Evolutionary conservation across 2,888 invertebrate genomes (phyloP).

Genomic region (Drosophila acutilabella): DNA sequence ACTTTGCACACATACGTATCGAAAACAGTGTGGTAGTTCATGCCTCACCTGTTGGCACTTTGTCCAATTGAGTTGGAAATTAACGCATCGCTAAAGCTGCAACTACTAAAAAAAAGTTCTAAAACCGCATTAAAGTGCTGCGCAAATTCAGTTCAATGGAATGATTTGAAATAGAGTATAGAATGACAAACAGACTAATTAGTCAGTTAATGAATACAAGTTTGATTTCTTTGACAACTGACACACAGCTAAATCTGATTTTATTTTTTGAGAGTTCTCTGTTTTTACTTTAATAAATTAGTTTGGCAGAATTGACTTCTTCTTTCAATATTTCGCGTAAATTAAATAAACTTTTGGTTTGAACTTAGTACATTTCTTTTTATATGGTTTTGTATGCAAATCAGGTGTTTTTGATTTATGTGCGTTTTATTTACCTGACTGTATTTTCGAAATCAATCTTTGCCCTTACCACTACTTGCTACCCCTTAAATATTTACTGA

Average conservation of each 20-base stretch:
- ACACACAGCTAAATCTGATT: no score
- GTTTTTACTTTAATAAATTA: no score
- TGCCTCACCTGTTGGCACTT: constrained; percentile 56
- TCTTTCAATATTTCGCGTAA: no score
- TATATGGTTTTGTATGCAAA: background rate
- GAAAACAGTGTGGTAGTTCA: constrained; percentile 23
- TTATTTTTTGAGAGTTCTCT: no score
- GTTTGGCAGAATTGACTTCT: no score
- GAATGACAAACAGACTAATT: constrained; percentile 1
- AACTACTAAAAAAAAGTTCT: constrained; percentile 18
- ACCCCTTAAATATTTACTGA: background rate
- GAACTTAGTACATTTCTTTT: no score
- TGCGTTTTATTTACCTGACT: background rate
- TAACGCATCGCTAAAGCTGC: constrained; percentile 49
- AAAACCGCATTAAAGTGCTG: constrained; percentile 21
- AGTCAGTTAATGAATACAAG: constrained; percentile 5
- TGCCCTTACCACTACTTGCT: background rate
- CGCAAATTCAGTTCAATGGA: background rate
- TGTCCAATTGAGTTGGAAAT: constrained; percentile 51
- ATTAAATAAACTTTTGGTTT: no score
- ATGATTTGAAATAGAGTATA: background rate
- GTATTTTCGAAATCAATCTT: background rate
- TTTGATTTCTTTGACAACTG: background rate
- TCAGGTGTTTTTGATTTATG: no score
- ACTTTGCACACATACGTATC: constrained; percentile 38